Percentiles rank a stretch among this genome's conserved stretches.
These are phyloP conservation scores for Amphipoea lucens DNA, from an alignment of 2,888 invertebrate genomes.

Conservation along the genomic window DNA sequence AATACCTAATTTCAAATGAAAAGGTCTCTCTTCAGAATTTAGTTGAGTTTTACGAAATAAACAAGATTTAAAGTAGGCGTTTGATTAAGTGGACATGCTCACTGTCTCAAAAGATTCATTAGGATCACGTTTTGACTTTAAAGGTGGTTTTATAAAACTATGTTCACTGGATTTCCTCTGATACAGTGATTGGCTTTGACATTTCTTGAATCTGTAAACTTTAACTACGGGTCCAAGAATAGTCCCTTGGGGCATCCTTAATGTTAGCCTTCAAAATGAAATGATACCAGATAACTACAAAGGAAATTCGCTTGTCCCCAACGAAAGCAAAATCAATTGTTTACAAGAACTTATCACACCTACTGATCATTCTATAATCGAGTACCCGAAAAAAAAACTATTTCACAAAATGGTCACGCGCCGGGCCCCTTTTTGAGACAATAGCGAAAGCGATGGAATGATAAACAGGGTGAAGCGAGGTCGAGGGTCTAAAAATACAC, in stretches of 20 bases:
- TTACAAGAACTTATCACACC: slow-evolving; percentile 1
- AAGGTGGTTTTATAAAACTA: neutral
- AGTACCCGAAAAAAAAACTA: slow-evolving; percentile 64
- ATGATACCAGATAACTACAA: neutral
- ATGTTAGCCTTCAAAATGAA: neutral
- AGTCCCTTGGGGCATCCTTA: neutral
- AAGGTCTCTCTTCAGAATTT: neutral
- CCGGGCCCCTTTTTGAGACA: slow-evolving; percentile 68
- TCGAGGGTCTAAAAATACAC: slow-evolving; percentile 72
- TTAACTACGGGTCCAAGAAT: neutral
- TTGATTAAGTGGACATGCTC: neutral
- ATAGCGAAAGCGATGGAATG: slow-evolving; percentile 74
- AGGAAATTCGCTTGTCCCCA: neutral
- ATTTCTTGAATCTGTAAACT: neutral
- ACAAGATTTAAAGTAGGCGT: neutral
- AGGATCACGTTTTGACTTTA: neutral
- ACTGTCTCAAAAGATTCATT: neutral
- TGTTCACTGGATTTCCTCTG: neutral
- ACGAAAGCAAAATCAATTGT: slow-evolving; percentile 5
- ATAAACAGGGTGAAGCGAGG: slow-evolving; percentile 70
- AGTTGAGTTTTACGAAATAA: too few species aligned
- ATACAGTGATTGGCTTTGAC: neutral
- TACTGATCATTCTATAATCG: slow-evolving; percentile 49
- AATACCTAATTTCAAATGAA: neutral
- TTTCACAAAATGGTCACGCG: slow-evolving; percentile 72